Evolutionary conservation across 2,113 vertebrate species (phyloP), one percentile per base, ranked within the genome.

Genomic region (Ophthalmolycus amberensis): DNA sequence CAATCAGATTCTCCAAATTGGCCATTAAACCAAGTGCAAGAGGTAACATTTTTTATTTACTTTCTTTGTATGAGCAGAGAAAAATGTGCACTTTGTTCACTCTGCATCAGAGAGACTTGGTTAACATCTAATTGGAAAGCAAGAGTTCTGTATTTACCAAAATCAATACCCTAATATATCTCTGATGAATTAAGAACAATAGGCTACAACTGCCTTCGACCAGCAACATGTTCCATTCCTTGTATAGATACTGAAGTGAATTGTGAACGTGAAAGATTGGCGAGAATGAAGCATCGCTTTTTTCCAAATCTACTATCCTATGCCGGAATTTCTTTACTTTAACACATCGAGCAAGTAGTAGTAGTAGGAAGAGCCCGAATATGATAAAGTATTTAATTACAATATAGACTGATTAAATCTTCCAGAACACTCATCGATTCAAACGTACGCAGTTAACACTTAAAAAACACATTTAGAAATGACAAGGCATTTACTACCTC

Each of bases 1-100:
- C 87, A 90, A 94, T 92, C 88, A 83, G 88, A 91, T 85, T 85
- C 81, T 70, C 58, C 79, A 90, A 91, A 92, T 89, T 90, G 86
- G 78, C 78, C 81, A 83, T 85, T 89, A 90, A 88, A 85, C 73
- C 52, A 80, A 88, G 76, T 27, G 5, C 48, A 69, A 82, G 50
- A 89, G 78, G 78, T 82, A 91, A 90, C 80, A 81, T 40, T 85
- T 90, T 85, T 75, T 85, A 87, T 90, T 87, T 84, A 82, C 62
- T 78, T 74, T 80, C 77, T 82, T 79, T 85, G 80, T 72, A 78
- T 75, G 79, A 81, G 77, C 44, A 64, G 42, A 83, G 37, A 69
- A 66, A 84, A 42, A 85, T 9, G 9, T 64, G 78, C 56, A 54
- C 59, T 76, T 84, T 5, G 29, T 50, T 88, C 71, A 88, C 75